A percentile compares a stretch with the other conserved stretches of the same genome.
Evolutionary conservation across 2,797 vertebrate species (phyloP).

Genomic region (Tokudaia tokunoshimensis): DNA sequence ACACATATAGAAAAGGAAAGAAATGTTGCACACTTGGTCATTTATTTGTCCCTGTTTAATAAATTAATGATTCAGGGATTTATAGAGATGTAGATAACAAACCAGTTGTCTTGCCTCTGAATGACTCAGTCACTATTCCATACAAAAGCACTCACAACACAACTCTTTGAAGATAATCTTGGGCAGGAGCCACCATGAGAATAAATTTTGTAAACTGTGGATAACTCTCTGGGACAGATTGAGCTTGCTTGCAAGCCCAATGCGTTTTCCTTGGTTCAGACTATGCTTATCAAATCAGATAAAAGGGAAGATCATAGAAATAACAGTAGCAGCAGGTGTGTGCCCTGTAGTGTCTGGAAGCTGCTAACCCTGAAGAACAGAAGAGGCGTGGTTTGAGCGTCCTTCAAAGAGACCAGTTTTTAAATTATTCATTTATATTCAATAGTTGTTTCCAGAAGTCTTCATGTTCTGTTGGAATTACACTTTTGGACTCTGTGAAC

Average conservation of each 20-base stretch:
- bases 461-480: not conserved
- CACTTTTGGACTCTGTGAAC: not conserved
- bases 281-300: not conserved
- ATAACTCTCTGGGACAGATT: not conserved
- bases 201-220: not conserved
- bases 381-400: not conserved
- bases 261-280: not conserved
- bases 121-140: not conserved
- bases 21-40: not conserved
- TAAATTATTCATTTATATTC: not conserved
- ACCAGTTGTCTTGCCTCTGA: not conserved
- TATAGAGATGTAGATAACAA: not conserved
- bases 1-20: not conserved
- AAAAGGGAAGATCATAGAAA: not conserved
- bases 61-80: not conserved
- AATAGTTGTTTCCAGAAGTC: slow-evolving; percentile 45
- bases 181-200: not conserved
- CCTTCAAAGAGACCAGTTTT: not conserved
- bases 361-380: not conserved
- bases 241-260: not conserved
- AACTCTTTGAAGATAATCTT: not conserved
- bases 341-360: not conserved
- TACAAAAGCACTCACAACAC: not conserved
- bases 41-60: not conserved
- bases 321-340: not conserved